phyloP scores from a whole-genome alignment of 2,888 invertebrate species.

The Sminthurides aquaticus region DNA sequence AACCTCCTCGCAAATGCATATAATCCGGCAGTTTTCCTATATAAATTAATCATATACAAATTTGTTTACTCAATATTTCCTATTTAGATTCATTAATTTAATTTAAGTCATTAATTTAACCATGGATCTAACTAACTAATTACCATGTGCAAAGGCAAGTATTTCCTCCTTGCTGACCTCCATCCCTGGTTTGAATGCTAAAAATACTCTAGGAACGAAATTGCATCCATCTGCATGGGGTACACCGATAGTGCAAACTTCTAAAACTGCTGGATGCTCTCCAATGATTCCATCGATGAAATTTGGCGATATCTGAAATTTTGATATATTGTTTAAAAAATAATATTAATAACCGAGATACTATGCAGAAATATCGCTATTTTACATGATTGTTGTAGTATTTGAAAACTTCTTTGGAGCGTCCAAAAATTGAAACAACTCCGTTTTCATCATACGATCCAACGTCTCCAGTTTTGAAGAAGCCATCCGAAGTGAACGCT shows the following conservation, averaged over 20 bases:
- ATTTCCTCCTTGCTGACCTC: not conserved
- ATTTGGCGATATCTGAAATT: not conserved
- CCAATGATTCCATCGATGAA: not conserved
- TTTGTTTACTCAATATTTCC: no score
- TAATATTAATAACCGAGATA: no score
- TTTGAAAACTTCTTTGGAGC: not conserved
- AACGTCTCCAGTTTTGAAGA: not conserved
- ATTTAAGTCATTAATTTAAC: no score
- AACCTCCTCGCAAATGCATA: no score
- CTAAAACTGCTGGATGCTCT: not conserved
- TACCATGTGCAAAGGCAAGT: not conserved
- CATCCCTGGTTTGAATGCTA: not conserved
- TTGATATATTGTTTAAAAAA: no score
- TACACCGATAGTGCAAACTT: not conserved
- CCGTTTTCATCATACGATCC: slow-evolving; percentile 1
- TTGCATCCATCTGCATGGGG: not conserved
- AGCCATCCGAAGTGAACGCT: not conserved
- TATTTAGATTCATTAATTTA: no score
- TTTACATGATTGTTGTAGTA: slow-evolving; percentile 2
- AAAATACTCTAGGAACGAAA: not conserved
- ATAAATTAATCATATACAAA: no score
- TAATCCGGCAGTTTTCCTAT: no score
- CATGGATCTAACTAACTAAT: not conserved
- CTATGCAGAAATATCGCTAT: no score
- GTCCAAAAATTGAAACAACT: not conserved